A percentile compares a stretch with the other conserved stretches of the same genome.
phyloP scores from a whole-genome alignment of 2,113 vertebrate species.

The Chitala chitala region DNA sequence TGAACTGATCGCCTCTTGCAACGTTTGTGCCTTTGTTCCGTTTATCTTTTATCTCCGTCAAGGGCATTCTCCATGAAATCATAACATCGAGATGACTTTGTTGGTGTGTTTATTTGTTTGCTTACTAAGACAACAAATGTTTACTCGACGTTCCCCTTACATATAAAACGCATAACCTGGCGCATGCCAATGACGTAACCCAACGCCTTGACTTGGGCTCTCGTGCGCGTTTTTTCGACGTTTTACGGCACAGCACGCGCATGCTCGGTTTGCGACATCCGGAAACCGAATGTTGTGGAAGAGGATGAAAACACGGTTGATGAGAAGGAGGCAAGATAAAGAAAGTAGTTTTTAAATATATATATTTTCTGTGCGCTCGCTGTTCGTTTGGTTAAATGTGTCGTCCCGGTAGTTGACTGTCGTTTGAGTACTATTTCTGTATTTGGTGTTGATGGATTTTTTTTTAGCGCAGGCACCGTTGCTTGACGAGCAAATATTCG shows the following conservation, averaged over 20 bases:
- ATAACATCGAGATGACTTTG: too few species aligned
- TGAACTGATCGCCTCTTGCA: background rate
- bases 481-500: background rate
- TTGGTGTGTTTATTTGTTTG: background rate
- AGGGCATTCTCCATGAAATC: too few species aligned
- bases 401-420: background rate
- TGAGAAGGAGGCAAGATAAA: slow-evolving; percentile 25
- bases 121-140: background rate
- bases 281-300: slow-evolving; percentile 11
- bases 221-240: background rate
- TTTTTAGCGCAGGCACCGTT: too few species aligned
- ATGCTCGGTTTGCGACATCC: slow-evolving; percentile 22
- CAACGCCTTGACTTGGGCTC: background rate
- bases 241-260: slow-evolving; percentile 14
- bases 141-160: background rate
- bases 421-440: too few species aligned
- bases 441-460: background rate
- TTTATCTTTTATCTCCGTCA: too few species aligned
- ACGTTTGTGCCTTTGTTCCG: background rate
- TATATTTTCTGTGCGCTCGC: background rate
- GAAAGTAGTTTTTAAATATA: slow-evolving; percentile 42
- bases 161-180: too few species aligned
- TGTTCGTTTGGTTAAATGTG: background rate
- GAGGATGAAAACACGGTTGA: slow-evolving; percentile 44
- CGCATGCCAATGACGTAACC: background rate